phyloP scores from a whole-genome alignment of 2,797 vertebrate species.

The Periparus ater region DNA sequence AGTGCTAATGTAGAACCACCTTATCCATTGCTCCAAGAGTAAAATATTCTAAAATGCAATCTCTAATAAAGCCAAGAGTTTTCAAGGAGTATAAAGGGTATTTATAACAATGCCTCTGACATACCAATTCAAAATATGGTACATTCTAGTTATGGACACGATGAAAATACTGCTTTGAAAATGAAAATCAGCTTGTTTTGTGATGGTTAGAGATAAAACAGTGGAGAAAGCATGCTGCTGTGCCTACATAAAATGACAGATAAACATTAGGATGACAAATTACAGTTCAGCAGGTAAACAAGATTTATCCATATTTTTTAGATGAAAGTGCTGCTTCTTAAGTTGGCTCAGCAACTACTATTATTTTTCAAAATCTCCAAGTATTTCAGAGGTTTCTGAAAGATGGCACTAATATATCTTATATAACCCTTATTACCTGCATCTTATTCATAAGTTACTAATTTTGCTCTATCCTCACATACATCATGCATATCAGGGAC shows the following conservation, averaged over 20 bases:
- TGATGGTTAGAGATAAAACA: background rate
- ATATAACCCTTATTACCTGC: background rate
- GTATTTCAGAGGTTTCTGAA: background rate
- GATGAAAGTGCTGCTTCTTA: background rate
- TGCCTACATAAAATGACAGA: background rate
- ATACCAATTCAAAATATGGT: background rate
- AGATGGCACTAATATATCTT: background rate
- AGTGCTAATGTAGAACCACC: background rate
- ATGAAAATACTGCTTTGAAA: background rate
- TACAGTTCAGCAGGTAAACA: background rate
- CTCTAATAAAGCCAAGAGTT: background rate
- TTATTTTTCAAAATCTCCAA: background rate
- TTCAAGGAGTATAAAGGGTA: background rate
- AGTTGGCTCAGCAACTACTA: background rate
- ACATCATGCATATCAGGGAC: background rate
- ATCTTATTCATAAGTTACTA: background rate
- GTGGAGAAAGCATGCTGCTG: background rate
- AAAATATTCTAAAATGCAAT: background rate
- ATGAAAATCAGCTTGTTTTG: background rate
- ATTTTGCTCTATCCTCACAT: background rate
- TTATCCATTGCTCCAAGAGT: background rate
- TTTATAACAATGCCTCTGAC: background rate
- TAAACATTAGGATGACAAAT: background rate
- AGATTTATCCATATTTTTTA: background rate
- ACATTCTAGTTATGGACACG: background rate